Evolutionary conservation across 2,113 vertebrate species (phyloP), one percentile per base, ranked within the genome.

Genomic region (Cinclus cinclus): DNA sequence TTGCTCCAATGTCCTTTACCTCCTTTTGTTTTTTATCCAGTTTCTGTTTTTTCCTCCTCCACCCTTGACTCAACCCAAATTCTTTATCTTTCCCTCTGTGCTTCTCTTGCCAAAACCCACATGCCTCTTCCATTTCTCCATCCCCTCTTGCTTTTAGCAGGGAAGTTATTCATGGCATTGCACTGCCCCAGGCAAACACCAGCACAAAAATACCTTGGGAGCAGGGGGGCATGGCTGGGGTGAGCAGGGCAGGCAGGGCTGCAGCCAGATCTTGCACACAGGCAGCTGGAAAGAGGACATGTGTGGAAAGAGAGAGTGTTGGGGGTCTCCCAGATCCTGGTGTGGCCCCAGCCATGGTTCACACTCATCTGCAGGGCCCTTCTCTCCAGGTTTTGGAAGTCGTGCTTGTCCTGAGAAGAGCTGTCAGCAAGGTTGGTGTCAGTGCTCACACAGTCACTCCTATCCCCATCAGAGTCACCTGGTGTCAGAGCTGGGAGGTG

Each of bases 121-220:
- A 37, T 13, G 6, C 85, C 52, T 90, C 87, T 85, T 83, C 87
- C 87, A 90, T 17, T 73, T 73, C 82, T 91, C 46, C 55, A 70
- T 64, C 68, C 68, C 47, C 56, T 91, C 89, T 86, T 47, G 71
- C 69, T 89, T 86, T 94, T 21, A 79, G 94, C 37, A 92, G 56
- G 69, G 39, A 96, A 96, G 92, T 92, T 95, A 96, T 96, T 96
- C 77, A 89, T 75, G 92, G 95, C 89, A 96, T 95, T 95, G 81
- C 94, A 95, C 76, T 35, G 92, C 95, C 94, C 65, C 92, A 94
- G 95, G 96, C 94, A 91, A 97, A 31, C 80, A 87, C 31, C 73
- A 64, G 56, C 37, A 21, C 89, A 75, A 52, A 96, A 91, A 95
- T 96, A 95, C 95, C 95, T 96, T 27, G 65, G 70, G 89, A 95